Conservation (phyloP, 2,888 invertebrate species). For the Liopterus haemorrhoidalis region DNA sequence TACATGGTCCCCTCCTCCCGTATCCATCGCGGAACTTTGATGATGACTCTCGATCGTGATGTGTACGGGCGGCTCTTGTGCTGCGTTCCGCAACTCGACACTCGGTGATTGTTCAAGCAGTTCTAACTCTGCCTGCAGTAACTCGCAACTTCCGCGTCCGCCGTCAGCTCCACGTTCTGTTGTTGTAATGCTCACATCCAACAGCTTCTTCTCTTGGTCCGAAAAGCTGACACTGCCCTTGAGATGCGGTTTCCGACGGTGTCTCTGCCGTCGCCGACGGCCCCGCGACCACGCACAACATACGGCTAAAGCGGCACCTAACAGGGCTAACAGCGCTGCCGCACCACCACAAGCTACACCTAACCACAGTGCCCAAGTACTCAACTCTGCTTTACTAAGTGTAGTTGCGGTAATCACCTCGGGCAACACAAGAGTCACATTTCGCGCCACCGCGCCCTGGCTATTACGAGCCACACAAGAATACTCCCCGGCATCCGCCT, state of each 20-base stretch:
- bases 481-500: conserved; percentile 77
- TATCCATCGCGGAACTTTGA: conserved; percentile 8
- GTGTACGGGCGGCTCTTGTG: conserved; percentile 44
- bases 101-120: conserved; percentile 43
- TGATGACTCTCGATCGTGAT: conserved; percentile 51
- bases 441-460: conserved; percentile 55
- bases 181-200: conserved; percentile 73
- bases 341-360: conserved; percentile 67
- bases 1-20: conserved; percentile 2
- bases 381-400: conserved; percentile 64
- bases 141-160: conserved; percentile 53
- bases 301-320: conserved; percentile 56
- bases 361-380: conserved; percentile 68
- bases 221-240: conserved; percentile 78
- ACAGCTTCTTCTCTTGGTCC: conserved; percentile 80
- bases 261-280: conserved; percentile 47
- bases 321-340: conserved; percentile 56
- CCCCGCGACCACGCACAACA: conserved; percentile 51
- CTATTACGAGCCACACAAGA: conserved; percentile 71
- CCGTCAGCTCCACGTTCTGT: conserved; percentile 51
- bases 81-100: conserved; percentile 31
- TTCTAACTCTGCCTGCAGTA: conserved; percentile 55
- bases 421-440: conserved; percentile 60
- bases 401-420: conserved; percentile 72
- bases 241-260: conserved; percentile 59